phyloP scores from a whole-genome alignment of 2,113 vertebrate genomes.

The Tympanuchus pallidicinctus region DNA sequence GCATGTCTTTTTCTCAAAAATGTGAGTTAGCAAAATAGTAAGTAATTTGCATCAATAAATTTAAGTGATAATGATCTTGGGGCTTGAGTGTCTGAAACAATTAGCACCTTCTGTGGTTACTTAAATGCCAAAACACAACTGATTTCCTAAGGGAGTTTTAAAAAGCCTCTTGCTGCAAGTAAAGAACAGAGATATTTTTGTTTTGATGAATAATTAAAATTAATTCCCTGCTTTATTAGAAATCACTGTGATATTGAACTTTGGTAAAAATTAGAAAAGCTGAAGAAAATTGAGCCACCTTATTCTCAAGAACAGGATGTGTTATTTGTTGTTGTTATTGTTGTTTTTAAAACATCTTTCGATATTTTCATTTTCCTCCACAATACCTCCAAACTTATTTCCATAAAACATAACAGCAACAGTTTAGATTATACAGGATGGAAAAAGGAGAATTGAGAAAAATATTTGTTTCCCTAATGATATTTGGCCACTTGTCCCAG shows the following conservation, averaged over 20 bases:
- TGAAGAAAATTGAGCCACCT: neutral
- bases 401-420: neutral
- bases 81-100: neutral
- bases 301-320: neutral
- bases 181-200: neutral
- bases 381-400: neutral
- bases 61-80: neutral
- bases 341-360: neutral
- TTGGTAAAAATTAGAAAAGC: neutral
- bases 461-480: neutral
- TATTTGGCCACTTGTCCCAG: too few relatives aligned
- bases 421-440: neutral
- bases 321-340: neutral
- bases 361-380: neutral
- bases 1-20: neutral
- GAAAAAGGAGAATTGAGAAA: neutral
- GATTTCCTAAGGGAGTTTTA: neutral
- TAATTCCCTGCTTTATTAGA: neutral
- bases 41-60: neutral
- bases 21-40: neutral
- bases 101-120: constrained; percentile 11
- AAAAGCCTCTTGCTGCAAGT: constrained; percentile 11
- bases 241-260: neutral
- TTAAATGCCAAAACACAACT: neutral
- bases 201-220: neutral